Evolutionary conservation across 2,113 vertebrate genomes (phyloP).

Genomic region (Pardalotus punctatus): DNA sequence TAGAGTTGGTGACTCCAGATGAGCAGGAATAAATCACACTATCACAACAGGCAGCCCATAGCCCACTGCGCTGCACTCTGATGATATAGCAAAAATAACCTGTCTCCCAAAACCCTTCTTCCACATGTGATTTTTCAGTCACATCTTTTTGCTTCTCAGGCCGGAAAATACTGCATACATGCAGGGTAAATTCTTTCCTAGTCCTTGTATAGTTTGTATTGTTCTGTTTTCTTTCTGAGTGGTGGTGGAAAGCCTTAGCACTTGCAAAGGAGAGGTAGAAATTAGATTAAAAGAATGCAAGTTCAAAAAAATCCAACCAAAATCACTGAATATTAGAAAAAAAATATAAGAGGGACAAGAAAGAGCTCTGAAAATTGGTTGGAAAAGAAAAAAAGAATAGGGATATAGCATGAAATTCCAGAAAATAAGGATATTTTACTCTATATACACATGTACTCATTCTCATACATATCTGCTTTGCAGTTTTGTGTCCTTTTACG

Average conservation of each 20-base stretch:
- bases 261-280: not conserved
- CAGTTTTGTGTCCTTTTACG: not conserved
- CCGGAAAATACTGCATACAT: not conserved
- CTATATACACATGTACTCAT: not conserved
- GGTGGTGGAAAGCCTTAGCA: not conserved
- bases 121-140: not conserved
- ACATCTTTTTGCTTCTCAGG: not conserved
- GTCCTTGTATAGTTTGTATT: not conserved
- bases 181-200: not conserved
- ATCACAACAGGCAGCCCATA: not conserved
- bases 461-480: not conserved
- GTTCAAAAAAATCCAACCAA: not conserved
- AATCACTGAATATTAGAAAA: not conserved
- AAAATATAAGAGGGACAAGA: not conserved
- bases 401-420: not conserved
- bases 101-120: not conserved
- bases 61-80: not conserved
- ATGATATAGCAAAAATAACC: not conserved
- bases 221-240: not conserved
- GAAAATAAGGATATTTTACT: not conserved
- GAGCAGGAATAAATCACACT: conserved; percentile 30
- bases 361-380: not conserved
- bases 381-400: not conserved
- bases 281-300: not conserved
- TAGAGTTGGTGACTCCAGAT: not conserved